Evolutionary conservation across 2,797 vertebrate species (phyloP), one percentile per base, ranked within the genome.

Genomic region (Mormyrops boulengeri): DNA sequence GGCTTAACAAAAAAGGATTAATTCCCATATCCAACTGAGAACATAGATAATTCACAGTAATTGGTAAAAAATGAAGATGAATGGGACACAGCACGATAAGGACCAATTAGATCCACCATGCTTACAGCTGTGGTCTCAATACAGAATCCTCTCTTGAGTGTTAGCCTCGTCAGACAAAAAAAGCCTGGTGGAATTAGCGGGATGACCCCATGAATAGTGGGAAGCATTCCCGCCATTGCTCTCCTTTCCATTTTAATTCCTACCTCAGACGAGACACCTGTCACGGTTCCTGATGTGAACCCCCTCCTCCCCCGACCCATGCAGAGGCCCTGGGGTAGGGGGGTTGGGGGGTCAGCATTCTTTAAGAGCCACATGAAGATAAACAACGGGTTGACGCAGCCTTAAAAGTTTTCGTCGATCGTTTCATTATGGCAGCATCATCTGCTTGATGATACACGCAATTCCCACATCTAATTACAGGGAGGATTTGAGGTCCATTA

Each of bases 51-150:
- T 99, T 98, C 98, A 98, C 97, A 97, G 98, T 99, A 99, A 99
- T 99, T 99, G 98, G 98, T 99, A 98, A 99, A 99, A 99, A 99
- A 99, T 99, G 97, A 99, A 99, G 98, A 99, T 99, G 98, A 99
- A 99, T 99, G 98, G 98, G 98, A 97, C 98, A 97, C 98, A 98
- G 98, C 97, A 97, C 97, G 98, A 99, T 99, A 99, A 99, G 98
- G 97, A 98, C 98, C 98, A 99, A 99, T 99, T 99, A 99, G 98
- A 98, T 99, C 97, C 98, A 98, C 97, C 97, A 97, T 97, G 97
- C 97, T 97, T 99, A 99, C 98, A 99, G 98, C 98, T 99, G 98
- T 97, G 98, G 97, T 99, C 98, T 98, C 97, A 97, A 98, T 98
- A 96, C 97, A 94, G 97, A 96, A 97, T 96, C 95, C 97, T 99